phyloP scores from a whole-genome alignment of 2,797 vertebrate genomes.

The Microctenopoma stevenorrisi region DNA sequence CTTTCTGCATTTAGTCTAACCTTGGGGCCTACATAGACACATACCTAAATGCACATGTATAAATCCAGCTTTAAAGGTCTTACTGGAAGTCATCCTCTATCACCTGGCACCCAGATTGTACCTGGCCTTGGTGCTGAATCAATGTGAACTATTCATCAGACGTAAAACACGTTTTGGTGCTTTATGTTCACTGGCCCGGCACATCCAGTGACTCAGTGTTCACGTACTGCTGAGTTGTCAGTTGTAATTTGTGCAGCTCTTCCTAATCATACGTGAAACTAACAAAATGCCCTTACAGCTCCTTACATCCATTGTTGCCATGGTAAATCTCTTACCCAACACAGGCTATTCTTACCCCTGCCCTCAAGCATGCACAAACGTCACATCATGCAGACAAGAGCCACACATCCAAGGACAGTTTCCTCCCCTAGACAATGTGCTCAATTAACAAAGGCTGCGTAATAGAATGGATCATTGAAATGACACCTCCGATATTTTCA shows the following conservation, averaged over 20 bases:
- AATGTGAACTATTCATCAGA: constrained; percentile 10
- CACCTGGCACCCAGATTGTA: constrained; percentile 24
- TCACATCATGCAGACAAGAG: constrained; percentile 52
- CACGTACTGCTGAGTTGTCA: constrained; percentile 48
- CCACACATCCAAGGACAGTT: constrained; percentile 55
- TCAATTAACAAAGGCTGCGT: constrained; percentile 44
- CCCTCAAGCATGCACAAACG: constrained; percentile 28
- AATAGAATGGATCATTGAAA: constrained; percentile 33
- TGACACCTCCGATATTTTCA: constrained; percentile 30
- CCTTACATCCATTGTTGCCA: constrained; percentile 58
- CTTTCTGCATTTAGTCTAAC: not conserved
- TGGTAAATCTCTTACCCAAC: constrained; percentile 58
- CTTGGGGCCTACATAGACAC: not conserved
- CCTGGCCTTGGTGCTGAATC: constrained; percentile 72
- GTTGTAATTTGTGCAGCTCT: constrained; percentile 56
- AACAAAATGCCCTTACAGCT: constrained; percentile 46
- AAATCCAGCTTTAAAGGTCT: not conserved
- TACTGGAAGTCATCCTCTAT: not conserved
- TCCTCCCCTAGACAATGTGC: constrained; percentile 28
- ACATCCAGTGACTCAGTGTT: constrained; percentile 55
- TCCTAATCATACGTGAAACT: constrained; percentile 33
- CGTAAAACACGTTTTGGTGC: constrained; percentile 40
- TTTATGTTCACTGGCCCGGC: constrained; percentile 36
- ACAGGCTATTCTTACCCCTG: constrained; percentile 61
- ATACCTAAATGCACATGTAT: not conserved